Evolutionary conservation across 2,888 invertebrate species (phyloP).

Genomic region (Megamerina dolium): DNA sequence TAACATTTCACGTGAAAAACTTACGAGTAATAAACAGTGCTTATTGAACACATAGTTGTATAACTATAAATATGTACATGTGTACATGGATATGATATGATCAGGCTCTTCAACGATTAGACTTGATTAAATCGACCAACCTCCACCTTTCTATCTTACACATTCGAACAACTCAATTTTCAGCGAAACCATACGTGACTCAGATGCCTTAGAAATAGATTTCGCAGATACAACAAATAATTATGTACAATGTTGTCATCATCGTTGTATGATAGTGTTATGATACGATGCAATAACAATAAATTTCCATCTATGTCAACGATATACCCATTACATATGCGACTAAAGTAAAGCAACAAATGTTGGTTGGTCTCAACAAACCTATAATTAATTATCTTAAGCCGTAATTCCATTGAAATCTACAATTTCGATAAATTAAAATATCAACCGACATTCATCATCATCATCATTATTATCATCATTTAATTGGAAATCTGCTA

Average conservation of each 20-base stretch:
- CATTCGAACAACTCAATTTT: conserved; percentile 21
- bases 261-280: no score
- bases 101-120: neutral
- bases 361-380: neutral
- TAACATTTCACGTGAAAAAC: no score
- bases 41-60: no score
- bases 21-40: no score
- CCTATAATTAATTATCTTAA: neutral
- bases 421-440: neutral
- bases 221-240: neutral
- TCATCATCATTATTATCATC: no score
- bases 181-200: conserved; percentile 28
- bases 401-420: neutral
- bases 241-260: no score
- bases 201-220: conserved; percentile 27
- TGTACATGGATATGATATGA: neutral
- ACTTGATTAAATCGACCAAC: no score
- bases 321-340: no score
- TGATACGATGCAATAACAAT: neutral
- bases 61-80: neutral
- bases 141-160: no score
- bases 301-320: neutral
- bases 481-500: no score
- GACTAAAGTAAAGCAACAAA: no score
- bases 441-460: neutral